Evolutionary conservation across 2,888 invertebrate species (phyloP), one percentile per base, ranked within the genome.

Genomic region (Chrysina gloriosa): DNA sequence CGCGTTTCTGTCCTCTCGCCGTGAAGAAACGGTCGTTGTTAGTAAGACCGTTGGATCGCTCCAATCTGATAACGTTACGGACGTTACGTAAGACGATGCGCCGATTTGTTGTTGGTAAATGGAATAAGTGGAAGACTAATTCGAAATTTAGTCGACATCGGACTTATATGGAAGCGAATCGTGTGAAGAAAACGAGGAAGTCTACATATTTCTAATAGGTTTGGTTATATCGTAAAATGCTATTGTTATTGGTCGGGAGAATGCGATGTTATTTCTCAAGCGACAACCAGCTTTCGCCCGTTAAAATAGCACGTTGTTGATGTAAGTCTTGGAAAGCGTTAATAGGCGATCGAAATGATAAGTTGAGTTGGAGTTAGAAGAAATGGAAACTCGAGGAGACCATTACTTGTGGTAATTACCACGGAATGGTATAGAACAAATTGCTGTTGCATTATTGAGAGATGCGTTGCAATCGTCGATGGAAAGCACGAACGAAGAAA

Each of bases 141-240:
- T 48, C 27, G 11, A 25, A 48, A 48, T 54, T 54, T 54, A 54
- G 19, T n/a, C n/a, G 19, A 7, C 21, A 7, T 19, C 54, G 9
- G 11, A 3, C 54, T 21, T 31, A 54, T 54, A 54, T 34, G 54
- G 54, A 19, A 7, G 34, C 9, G n/a, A 21, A 31, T 54, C 27
- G 54, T 34, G 34, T 34, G 54, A 54, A 54, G n/a, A 11, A 54
- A 54, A 19, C 34, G 34, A 34, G 54, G 34, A 34, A 54, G 54
- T 54, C 27, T 16, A 16, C n/a, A 5, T 29, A 3, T 29, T 19
- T n/a, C 42, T 42, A 42, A 42, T 42, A 11, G 42, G 42, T 4
- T 42, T 42, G 2, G 42, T 42, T 42, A 42, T 42, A 42, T 42
- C 42, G 19, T 42, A 42, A 42, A 42, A 42, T 42, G 42, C 42